phyloP scores from a whole-genome alignment of 1,140 invertebrate species.

The Telenomus remus region DNA sequence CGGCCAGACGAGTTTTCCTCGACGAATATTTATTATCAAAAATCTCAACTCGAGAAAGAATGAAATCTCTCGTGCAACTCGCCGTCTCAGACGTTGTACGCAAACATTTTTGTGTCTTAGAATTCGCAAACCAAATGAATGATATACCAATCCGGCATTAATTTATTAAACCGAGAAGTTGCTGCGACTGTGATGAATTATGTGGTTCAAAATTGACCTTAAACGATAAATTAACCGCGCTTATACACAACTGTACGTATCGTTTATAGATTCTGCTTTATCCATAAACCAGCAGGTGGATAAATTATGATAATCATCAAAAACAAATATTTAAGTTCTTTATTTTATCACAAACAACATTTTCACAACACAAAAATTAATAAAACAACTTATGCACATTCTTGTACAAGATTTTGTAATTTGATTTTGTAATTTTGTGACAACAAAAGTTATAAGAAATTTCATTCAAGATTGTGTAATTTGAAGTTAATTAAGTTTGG shows the following conservation, averaged over 20 bases:
- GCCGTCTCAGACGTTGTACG: constrained; percentile 17
- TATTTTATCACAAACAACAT: too few relatives aligned
- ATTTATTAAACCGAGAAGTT: constrained; percentile 46
- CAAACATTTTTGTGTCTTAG: constrained; percentile 44
- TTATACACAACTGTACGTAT: constrained; percentile 1
- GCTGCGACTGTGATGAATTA: constrained; percentile 43
- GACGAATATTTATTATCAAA: constrained; percentile 56
- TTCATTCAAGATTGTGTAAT: too few relatives aligned
- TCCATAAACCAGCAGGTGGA: constrained; percentile 1
- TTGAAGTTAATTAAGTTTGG: too few relatives aligned
- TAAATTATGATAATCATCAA: constrained; percentile 1
- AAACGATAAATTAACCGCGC: constrained; percentile 41
- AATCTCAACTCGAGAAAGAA: constrained; percentile 48
- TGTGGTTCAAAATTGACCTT: constrained; percentile 41
- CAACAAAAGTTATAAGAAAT: too few relatives aligned
- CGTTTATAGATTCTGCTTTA: not conserved
- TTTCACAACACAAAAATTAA: too few relatives aligned
- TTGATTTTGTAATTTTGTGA: too few relatives aligned
- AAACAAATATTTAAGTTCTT: too few relatives aligned
- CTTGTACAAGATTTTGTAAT: too few relatives aligned
- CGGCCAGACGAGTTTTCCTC: constrained; percentile 55
- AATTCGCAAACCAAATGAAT: constrained; percentile 50
- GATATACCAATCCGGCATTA: constrained; percentile 40
- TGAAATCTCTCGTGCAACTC: constrained; percentile 45
- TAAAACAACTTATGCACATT: too few relatives aligned